Conservation (phyloP, 2,888 invertebrate species). For the Protophormia terraenovae region DNA sequence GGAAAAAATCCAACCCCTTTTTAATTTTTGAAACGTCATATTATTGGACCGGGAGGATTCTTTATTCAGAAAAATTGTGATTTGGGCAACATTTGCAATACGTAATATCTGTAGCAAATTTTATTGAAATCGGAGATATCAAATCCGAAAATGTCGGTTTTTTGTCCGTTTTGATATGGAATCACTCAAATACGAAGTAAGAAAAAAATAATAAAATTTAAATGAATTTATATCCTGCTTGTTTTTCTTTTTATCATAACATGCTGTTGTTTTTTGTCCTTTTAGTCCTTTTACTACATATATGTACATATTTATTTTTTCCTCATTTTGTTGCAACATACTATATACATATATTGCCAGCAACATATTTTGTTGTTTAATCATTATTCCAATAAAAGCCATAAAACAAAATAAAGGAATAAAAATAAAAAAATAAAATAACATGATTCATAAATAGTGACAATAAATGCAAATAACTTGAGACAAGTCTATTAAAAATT, state of each 20-base stretch:
- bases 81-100: too few species aligned
- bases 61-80: too few species aligned
- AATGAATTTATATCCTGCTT: neutral
- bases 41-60: too few species aligned
- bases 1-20: too few species aligned
- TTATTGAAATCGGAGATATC: too few species aligned
- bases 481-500: slow-evolving; percentile 54
- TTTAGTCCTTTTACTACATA: neutral
- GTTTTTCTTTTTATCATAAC: neutral
- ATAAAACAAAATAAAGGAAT: slow-evolving; percentile 28
- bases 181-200: neutral
- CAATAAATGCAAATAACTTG: slow-evolving; percentile 46
- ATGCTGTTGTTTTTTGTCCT: neutral
- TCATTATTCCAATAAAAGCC: slow-evolving; percentile 6
- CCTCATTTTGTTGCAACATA: neutral
- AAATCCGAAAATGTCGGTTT: too few species aligned
- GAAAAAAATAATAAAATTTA: neutral
- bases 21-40: too few species aligned
- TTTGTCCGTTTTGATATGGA: neutral
- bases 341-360: too few species aligned
- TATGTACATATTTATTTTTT: neutral
- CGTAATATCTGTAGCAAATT: too few species aligned
- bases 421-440: neutral
- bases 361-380: neutral
- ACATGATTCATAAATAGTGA: slow-evolving; percentile 8